Evolutionary conservation across 1,140 invertebrate genomes (phyloP), one percentile per base, ranked within the genome.

Genomic region (Drosophila teissieri): DNA sequence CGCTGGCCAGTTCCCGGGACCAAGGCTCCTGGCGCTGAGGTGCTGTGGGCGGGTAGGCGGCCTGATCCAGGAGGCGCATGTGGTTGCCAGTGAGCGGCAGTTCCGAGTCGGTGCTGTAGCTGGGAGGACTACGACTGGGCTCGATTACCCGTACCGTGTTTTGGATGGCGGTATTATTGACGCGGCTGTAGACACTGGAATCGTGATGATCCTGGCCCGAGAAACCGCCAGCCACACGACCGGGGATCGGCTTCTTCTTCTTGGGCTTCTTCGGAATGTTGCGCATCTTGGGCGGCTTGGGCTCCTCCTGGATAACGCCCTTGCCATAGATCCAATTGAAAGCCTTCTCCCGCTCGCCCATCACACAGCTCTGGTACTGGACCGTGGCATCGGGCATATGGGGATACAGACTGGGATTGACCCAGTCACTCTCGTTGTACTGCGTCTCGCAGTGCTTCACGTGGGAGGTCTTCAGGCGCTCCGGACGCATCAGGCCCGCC

Each of bases 401-500:
- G 0, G 90, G 91, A 44, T 40, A 89, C 34, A 63, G 39, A 0
- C 77, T 73, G 19, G 76, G 75, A 46, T 54, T 27, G 37, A 77
- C 60, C 91, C 91, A 92, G 56, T 92, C 91, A 3, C 58, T 56
- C 22, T 91, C 91, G 15, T 76, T 54, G 69, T 92, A 92, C 52
- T 92, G 91, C 11, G 90, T 91, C 11, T 77, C 75, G 0, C 37
- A 36, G 55, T 86, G 74, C 2, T 70, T 73, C 0, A 69, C n/a
- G 53, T 92, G 60, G 0, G 53, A 44, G 24, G 42, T 60, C 39
- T 77, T 91, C 1, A 82, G 46, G 0, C 81, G 68, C 24, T 91
- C 82, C 0, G 89, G 86, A 48, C 76, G 86, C 37, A 92, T 88
- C 0, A 91, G 39, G 3, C 91, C 91, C 1, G 90, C 91, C 8